Conservation (phyloP, 2,888 invertebrate species). For the Heliconius ethilla region DNA sequence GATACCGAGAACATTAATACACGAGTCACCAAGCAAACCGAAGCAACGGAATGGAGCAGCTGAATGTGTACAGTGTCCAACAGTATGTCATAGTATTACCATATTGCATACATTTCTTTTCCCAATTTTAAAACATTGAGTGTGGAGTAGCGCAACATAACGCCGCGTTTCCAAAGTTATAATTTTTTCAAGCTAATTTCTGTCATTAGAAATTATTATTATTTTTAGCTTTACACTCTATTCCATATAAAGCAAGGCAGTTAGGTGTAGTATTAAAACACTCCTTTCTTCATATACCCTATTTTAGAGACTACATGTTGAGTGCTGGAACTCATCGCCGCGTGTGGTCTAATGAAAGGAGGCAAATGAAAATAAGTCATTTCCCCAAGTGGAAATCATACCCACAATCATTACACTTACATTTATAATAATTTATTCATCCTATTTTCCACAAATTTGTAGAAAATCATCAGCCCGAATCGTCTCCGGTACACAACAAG, state of each 20-base stretch:
- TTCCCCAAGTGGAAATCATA: too few species aligned
- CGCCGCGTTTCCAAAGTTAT: background rate
- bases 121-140: background rate
- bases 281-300: background rate
- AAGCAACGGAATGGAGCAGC: conserved; percentile 60
- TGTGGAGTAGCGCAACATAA: background rate
- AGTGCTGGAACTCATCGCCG: too few species aligned
- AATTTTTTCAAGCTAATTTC: too few species aligned
- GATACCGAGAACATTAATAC: conserved; percentile 65
- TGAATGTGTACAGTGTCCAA: conserved; percentile 68
- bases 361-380: too few species aligned
- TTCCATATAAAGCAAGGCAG: too few species aligned
- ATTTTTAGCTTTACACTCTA: too few species aligned
- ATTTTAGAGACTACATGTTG: too few species aligned
- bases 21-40: conserved; percentile 58
- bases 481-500: conserved; percentile 71
- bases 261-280: background rate
- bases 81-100: conserved; percentile 55
- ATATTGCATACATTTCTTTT: background rate
- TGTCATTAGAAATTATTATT: too few species aligned
- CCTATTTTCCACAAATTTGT: conserved; percentile 38
- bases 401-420: background rate
- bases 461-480: conserved; percentile 73
- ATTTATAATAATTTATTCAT: background rate
- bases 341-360: too few species aligned